Percentiles rank a stretch among this genome's conserved stretches.
Evolutionary conservation across 2,113 vertebrate genomes (phyloP).

Genomic region (Dasypus novemcinctus): DNA sequence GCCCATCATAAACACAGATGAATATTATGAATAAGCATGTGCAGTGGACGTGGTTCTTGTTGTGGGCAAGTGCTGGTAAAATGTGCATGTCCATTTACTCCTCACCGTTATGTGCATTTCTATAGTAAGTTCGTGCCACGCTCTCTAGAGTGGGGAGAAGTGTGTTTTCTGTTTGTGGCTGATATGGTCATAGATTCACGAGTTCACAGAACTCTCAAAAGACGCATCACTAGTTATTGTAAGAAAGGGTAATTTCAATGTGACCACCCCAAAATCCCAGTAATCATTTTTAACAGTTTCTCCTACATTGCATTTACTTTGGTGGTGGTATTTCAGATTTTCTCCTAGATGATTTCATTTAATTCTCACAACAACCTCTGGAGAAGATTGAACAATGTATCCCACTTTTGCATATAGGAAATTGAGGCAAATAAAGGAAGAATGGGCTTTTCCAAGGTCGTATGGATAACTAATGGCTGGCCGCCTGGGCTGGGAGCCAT

Average conservation of each 20-base stretch:
- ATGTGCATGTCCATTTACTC: fast-evolving
- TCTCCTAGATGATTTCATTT: neutral
- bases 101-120: neutral
- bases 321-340: neutral
- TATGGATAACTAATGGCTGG: neutral
- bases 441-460: neutral
- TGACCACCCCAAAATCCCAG: neutral
- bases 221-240: neutral
- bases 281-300: neutral
- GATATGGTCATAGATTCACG: neutral
- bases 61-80: neutral
- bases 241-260: neutral
- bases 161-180: neutral
- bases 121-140: neutral
- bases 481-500: neutral
- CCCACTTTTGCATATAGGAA: neutral
- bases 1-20: neutral
- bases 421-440: neutral
- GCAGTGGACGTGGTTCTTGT: fast-evolving
- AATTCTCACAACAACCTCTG: neutral
- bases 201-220: neutral
- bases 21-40: too few relatives aligned
- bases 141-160: too few relatives aligned
- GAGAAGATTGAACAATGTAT: neutral
- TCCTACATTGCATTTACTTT: neutral